These are phyloP conservation scores for Noctilio leporinus DNA, from an alignment of 2,113 vertebrate genomes.

Conservation along the genomic window DNA sequence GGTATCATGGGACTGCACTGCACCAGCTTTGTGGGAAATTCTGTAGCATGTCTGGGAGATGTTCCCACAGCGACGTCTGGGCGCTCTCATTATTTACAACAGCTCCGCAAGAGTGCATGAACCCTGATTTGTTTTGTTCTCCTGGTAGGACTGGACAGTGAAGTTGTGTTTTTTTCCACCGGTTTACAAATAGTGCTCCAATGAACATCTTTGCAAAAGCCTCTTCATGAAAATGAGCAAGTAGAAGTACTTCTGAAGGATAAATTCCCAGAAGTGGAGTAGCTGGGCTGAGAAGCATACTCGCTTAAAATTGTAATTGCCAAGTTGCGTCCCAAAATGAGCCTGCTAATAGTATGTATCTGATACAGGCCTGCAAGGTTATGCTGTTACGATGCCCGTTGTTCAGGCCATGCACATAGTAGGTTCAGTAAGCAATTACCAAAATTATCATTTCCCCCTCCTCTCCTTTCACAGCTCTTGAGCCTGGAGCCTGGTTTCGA, in stretches of 20 bases:
- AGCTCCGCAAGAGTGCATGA: neutral
- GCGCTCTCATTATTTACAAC: neutral
- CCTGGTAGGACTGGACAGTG: neutral
- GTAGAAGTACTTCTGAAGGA: neutral
- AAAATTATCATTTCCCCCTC: neutral
- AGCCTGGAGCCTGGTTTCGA: neutral
- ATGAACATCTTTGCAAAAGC: neutral
- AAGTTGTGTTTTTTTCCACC: neutral
- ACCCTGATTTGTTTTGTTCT: neutral
- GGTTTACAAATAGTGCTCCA: neutral
- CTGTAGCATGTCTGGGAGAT: neutral
- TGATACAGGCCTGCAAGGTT: neutral
- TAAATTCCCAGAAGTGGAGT: neutral
- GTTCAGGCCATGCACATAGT: neutral
- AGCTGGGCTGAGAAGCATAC: neutral
- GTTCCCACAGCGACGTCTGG: neutral
- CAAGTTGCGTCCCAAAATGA: neutral
- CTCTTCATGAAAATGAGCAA: neutral
- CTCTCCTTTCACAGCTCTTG: neutral
- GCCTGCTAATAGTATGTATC: neutral
- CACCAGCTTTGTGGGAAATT: neutral
- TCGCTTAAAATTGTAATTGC: neutral
- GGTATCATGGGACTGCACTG: neutral
- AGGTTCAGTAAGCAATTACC: neutral
- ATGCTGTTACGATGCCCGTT: neutral